Evolutionary conservation across 2,888 invertebrate genomes (phyloP).

Genomic region (Smittia sp.): DNA sequence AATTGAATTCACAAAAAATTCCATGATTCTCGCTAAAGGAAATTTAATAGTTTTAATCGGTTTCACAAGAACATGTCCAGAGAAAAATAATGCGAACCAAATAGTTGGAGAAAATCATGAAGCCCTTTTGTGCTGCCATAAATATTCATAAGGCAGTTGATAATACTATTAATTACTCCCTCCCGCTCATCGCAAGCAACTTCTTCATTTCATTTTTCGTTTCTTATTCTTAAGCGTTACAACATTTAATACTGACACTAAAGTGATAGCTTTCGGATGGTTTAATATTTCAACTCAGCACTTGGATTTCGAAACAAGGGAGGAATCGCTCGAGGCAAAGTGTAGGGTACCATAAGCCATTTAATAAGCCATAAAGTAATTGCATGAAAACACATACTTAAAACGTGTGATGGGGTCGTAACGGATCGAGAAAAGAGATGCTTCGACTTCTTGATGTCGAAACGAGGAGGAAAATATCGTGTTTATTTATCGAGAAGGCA

Average conservation of each 20-base stretch:
- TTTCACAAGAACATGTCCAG: no score
- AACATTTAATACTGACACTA: neutral
- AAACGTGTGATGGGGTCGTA: neutral
- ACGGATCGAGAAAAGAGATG: no score
- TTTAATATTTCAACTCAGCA: conserved; percentile 17
- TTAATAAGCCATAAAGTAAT: conserved; percentile 2
- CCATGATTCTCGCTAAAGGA: no score
- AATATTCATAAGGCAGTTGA: neutral
- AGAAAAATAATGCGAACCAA: no score
- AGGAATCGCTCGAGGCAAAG: neutral
- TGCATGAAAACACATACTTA: neutral
- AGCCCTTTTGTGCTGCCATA: conserved; percentile 10
- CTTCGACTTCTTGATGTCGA: no score
- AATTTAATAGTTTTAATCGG: no score
- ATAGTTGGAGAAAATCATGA: conserved; percentile 23
- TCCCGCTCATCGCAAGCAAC: neutral
- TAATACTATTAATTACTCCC: neutral
- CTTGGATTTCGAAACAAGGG: neutral
- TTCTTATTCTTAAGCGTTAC: neutral
- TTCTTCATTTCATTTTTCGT: neutral
- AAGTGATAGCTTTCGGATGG: neutral
- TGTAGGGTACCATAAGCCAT: neutral
- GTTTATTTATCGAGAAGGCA: no score
- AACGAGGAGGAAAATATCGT: no score
- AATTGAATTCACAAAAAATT: no score